Evolutionary conservation across 2,113 vertebrate species (phyloP), one percentile per base, ranked within the genome.

Genomic region (Ptyas mucosa): DNA sequence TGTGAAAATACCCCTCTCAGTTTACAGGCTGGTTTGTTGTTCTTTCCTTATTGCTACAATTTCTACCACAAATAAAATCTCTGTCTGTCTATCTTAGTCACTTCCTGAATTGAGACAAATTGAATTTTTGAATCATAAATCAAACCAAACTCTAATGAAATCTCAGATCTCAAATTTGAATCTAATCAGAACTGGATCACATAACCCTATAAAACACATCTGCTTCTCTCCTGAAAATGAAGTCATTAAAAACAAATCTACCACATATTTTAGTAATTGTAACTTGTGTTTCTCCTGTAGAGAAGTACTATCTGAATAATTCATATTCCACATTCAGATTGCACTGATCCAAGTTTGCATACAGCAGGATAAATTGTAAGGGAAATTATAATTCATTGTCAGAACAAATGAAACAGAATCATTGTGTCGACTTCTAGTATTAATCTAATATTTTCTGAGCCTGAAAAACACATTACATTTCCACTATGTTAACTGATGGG

Each of bases 361-460:
- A 87, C 87, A 96, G 86, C 15, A 96, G 43, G 43, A 94, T 15
- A 4, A 86, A 90, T 95, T 90, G 69, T 64, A 90, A 96, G 92
- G 52, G 58, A 96, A 96, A 91, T 94, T 75, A 91, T 93, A 90
- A 94, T 94, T 96, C 94, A 95, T 57, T 97, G 88, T 89, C 75
- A 93, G 94, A 96, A 95, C 92, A 96, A 97, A 91, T 91, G 91
- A 95, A 96, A 96, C 10, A 94, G 46, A 95, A 95, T 93, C 95
- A 92, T 43, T 91, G 43, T 94, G 55, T 95, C 85, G 89, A 52
- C 34, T 95, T 92, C 51, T 69, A 95, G 90, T 93, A 93, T 43
- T 81, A 92, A 95, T 51, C 3, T 94, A 96, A 92, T 94, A 21
- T 85, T 95, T 96, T 95, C 58, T 95, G 88, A 93, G 18, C 24